Evolutionary conservation across 2,113 vertebrate genomes (phyloP), one percentile per base, ranked within the genome.

Genomic region (Neolamprologus sp.): DNA sequence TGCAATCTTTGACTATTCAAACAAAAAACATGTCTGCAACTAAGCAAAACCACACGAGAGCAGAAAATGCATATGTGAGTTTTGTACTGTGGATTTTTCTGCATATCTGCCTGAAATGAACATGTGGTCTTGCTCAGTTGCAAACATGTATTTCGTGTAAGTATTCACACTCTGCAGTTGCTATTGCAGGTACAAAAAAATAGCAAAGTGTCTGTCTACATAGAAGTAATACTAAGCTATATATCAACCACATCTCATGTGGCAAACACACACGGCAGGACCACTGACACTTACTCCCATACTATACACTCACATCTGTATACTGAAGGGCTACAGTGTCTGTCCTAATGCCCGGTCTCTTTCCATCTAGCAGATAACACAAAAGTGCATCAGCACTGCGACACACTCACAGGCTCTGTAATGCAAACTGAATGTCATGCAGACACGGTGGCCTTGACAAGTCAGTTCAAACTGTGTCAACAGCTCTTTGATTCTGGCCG

Each of bases 211-310:
- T 81, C 35, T 83, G 65, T 81, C 42, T 78, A 78, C 55, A 47
- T 35, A 84, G 60, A 79, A 93, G 81, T 55, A 93, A 92, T 92
- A 92, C 87, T 82, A 92, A 84, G 55, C 47, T 65, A 87, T 92
- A 81, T 88, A 91, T 96, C 89, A 93, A 54, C 81, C 42, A 57
- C 68, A 42, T 40, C 82, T 47, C 79, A 80, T 60, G 63, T 60
- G 80, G 85, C 58, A 85, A 75, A 6, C 1, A 0, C 65, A 85
- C 33, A 57, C 84, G 63, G 19, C 63, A 49, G 40, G 16, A 37
- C 33, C 42, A 55, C 83, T 86, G 57, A 82, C 85, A 88, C 80
- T 80, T 60, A 49, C 84, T 63, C 83, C 73, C 78, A 35, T 51
- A 81, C 16, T 21, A 37, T 54, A 78, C 53, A 79, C 84, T 81